These are phyloP conservation scores for Ctenoplectra terminalis DNA, from an alignment of 1,140 invertebrate genomes.

Conservation along the genomic window DNA sequence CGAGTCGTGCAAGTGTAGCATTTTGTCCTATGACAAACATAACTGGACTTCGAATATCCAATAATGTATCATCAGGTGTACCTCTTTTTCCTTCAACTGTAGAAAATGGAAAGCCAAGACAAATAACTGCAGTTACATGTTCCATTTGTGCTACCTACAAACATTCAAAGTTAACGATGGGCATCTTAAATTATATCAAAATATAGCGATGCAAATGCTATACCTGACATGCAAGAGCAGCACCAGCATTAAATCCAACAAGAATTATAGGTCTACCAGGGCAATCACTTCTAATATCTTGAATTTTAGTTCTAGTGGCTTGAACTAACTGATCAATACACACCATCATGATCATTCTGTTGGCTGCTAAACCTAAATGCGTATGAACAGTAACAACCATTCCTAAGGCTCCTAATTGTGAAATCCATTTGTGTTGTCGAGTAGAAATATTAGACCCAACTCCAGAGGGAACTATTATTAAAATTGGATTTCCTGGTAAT, in stretches of 20 bases:
- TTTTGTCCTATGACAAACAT: slow-evolving; percentile 93
- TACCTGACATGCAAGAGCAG: slow-evolving; percentile 88
- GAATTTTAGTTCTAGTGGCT: slow-evolving; percentile 87
- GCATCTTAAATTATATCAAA: background rate
- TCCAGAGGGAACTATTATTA: slow-evolving; percentile 87
- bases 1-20: slow-evolving; percentile 85
- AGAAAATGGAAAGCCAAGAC: slow-evolving; percentile 91
- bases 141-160: slow-evolving; percentile 85
- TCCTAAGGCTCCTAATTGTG: slow-evolving; percentile 86
- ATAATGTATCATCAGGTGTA: slow-evolving; percentile 90
- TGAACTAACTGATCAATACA: slow-evolving; percentile 89
- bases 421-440: slow-evolving; percentile 88
- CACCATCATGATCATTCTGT: slow-evolving; percentile 83
- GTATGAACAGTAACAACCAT: slow-evolving; percentile 87
- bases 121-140: slow-evolving; percentile 89
- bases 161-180: slow-evolving; percentile 24
- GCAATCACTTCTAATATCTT: slow-evolving; percentile 87
- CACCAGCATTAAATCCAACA: slow-evolving; percentile 90
- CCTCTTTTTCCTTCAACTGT: slow-evolving; percentile 90
- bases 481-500: slow-evolving; percentile 88
- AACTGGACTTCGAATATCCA: slow-evolving; percentile 89
- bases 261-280: slow-evolving; percentile 89
- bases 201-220: background rate
- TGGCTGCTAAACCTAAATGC: slow-evolving; percentile 79
- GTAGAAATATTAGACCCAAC: slow-evolving; percentile 81